phyloP scores from a whole-genome alignment of 2,797 vertebrate species.

The Eurystomus glaucurus region DNA sequence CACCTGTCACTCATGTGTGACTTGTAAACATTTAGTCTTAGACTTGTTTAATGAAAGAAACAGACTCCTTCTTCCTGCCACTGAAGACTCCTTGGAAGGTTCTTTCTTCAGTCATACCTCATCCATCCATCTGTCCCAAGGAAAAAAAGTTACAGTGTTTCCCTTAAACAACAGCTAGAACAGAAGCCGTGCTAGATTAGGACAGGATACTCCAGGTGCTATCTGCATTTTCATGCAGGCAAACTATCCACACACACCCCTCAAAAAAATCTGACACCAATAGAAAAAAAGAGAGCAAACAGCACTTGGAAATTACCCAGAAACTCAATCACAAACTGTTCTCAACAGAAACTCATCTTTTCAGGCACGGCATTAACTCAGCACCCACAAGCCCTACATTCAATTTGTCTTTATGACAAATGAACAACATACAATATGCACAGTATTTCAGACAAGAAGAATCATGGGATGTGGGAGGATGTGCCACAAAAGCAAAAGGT shows the following conservation, averaged over 20 bases:
- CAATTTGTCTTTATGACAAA: background rate
- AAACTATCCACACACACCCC: background rate
- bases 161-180: background rate
- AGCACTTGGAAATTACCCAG: background rate
- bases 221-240: background rate
- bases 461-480: background rate
- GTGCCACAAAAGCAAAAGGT: background rate
- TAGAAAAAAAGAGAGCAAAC: background rate
- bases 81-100: background rate
- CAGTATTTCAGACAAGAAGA: background rate
- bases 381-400: background rate
- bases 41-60: background rate
- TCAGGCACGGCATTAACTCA: background rate
- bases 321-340: background rate
- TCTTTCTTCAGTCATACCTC: background rate
- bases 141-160: background rate
- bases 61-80: background rate
- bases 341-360: background rate
- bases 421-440: background rate
- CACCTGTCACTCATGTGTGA: background rate
- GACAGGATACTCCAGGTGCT: background rate
- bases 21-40: background rate
- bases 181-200: background rate
- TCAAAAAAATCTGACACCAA: background rate
- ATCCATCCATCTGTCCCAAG: background rate